Conservation (phyloP, 2,113 vertebrate species). For the Ploceus nigricollis region DNA sequence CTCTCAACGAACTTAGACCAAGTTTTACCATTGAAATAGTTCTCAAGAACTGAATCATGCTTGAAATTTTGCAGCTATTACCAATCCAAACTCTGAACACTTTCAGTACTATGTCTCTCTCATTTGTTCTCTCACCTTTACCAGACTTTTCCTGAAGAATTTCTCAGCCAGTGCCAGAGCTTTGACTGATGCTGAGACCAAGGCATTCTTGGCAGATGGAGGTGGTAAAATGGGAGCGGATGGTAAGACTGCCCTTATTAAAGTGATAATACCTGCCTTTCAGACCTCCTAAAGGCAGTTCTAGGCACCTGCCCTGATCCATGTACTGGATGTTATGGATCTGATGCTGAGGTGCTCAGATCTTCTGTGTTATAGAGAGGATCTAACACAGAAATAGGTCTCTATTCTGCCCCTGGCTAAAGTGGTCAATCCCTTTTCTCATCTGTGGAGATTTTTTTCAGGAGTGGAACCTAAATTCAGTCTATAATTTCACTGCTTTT, state of each 20-base stretch:
- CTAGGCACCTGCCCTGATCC: not conserved
- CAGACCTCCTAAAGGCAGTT: not conserved
- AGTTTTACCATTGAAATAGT: not conserved
- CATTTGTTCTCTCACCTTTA: not conserved
- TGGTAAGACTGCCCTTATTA: constrained; percentile 50
- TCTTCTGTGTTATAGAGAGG: not conserved
- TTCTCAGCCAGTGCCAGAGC: constrained; percentile 72
- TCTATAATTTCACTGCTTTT: not conserved
- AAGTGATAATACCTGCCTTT: not conserved
- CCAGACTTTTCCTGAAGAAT: constrained; percentile 80
- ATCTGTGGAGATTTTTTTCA: not conserved
- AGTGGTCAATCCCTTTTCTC: not conserved
- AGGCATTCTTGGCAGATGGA: constrained; percentile 73
- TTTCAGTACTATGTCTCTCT: not conserved
- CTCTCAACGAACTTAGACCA: not conserved
- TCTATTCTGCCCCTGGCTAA: not conserved
- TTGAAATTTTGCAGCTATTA: not conserved
- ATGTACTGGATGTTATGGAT: not conserved
- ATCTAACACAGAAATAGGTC: not conserved
- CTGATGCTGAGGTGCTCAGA: not conserved
- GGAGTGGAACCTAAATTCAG: not conserved
- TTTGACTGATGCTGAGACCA: constrained; percentile 76
- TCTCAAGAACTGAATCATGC: not conserved
- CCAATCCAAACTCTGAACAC: not conserved
- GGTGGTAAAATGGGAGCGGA: constrained; percentile 82